phyloP scores from a whole-genome alignment of 2,113 vertebrate species.

The Trochalopteron elliotii region DNA sequence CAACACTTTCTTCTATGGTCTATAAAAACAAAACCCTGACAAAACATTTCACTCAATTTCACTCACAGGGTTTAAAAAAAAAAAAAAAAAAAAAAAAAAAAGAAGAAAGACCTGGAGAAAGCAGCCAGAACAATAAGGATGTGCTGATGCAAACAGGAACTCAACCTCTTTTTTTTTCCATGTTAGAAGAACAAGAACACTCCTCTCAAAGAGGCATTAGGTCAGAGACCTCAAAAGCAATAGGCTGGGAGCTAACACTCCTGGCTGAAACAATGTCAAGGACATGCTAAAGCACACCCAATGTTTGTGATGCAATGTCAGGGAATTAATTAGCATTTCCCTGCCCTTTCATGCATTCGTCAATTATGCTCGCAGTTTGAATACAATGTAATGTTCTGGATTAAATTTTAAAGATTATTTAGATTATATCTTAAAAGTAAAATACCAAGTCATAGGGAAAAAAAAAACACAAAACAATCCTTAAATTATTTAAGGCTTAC shows the following conservation, averaged over 20 bases:
- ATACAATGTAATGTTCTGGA: neutral
- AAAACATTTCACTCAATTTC: neutral
- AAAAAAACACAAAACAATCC: neutral
- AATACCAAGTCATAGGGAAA: neutral
- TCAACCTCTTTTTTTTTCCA: neutral
- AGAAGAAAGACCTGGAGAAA: neutral
- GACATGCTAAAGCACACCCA: neutral
- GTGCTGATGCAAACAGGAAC: constrained; percentile 8
- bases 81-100: neutral
- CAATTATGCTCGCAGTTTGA: neutral
- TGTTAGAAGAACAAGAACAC: neutral
- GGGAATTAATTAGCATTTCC: neutral
- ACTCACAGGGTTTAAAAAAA: neutral
- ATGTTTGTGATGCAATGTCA: neutral
- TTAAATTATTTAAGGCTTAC: neutral
- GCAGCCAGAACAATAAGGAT: neutral
- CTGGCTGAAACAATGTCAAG: neutral
- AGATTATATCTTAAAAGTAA: neutral
- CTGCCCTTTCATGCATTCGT: neutral
- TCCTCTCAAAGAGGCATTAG: neutral
- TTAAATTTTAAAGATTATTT: neutral
- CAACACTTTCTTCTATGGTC: neutral
- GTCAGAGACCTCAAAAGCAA: neutral
- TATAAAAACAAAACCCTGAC: neutral
- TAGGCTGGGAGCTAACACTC: neutral